phyloP scores from a whole-genome alignment of 2,113 vertebrate species.

The Phasianus colchicus region DNA sequence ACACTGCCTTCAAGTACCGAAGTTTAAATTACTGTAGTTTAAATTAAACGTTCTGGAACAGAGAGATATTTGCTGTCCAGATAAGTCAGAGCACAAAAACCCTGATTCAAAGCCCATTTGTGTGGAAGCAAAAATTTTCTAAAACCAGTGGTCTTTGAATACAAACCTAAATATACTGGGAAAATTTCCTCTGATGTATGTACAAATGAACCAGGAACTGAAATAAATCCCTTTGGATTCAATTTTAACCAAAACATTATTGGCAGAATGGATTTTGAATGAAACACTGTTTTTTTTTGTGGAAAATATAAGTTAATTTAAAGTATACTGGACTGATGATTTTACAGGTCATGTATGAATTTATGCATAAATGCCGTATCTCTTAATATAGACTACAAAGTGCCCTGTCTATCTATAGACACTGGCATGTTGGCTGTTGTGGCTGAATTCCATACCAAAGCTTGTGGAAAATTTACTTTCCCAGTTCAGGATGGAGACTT shows the following conservation, averaged over 20 bases:
- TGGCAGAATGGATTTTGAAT: not conserved
- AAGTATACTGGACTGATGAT: not conserved
- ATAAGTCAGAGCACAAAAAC: not conserved
- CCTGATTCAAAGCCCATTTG: not conserved
- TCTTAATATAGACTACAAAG: not conserved
- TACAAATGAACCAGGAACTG: not conserved
- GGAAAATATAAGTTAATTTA: not conserved
- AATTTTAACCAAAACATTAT: not conserved
- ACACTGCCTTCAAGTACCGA: too few species aligned
- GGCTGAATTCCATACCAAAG: not conserved
- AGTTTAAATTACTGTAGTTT: not conserved
- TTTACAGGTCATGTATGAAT: not conserved
- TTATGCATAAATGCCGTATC: not conserved
- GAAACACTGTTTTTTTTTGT: not conserved
- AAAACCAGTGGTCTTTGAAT: not conserved
- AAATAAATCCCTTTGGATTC: not conserved
- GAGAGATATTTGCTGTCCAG: constrained; percentile 7
- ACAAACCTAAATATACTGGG: not conserved
- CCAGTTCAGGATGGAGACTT: not conserved
- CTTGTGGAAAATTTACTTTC: constrained; percentile 15
- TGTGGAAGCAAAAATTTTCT: not conserved
- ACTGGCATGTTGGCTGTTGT: not conserved
- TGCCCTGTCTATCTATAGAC: not conserved
- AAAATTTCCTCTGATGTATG: not conserved
- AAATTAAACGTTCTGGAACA: not conserved